Conservation (phyloP, 2,797 vertebrate species). For the Coregonus suidteri region DNA sequence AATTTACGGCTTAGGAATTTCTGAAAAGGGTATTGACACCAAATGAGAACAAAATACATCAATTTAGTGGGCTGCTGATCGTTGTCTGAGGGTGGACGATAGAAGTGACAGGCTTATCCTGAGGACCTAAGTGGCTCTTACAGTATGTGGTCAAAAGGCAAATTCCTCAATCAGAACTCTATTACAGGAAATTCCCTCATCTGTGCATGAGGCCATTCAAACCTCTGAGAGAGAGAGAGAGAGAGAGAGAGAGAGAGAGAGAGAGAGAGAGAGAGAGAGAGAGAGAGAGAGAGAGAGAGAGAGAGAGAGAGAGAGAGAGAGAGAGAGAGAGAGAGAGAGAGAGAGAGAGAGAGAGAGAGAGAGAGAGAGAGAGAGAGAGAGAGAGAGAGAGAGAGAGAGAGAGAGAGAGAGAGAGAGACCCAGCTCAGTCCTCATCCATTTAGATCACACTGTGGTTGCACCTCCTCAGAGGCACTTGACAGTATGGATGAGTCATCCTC, state of each 20-base stretch:
- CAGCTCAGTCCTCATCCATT: slow-evolving; percentile 18
- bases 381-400: slow-evolving; percentile 6
- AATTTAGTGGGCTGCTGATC: slow-evolving; percentile 24
- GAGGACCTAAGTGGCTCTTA: slow-evolving; percentile 23
- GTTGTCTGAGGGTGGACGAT: background rate
- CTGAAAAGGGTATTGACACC: slow-evolving; percentile 29
- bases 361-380: slow-evolving; percentile 8
- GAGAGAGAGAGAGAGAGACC: background rate
- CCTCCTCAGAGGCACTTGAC: slow-evolving; percentile 26
- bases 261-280: slow-evolving; percentile 9
- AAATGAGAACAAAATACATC: slow-evolving; percentile 25
- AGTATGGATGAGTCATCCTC: slow-evolving; percentile 35
- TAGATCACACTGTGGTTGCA: slow-evolving; percentile 20
- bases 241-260: slow-evolving; percentile 1
- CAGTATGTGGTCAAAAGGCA: background rate
- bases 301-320: background rate
- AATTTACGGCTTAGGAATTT: slow-evolving; percentile 43
- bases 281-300: background rate
- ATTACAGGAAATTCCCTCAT: slow-evolving; percentile 16
- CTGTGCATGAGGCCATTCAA: slow-evolving; percentile 2
- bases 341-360: slow-evolving; percentile 8
- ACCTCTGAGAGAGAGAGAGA: slow-evolving; percentile 2
- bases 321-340: background rate
- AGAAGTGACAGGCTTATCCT: background rate
- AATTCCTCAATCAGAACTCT: slow-evolving; percentile 14